Conservation (phyloP, 2,113 vertebrate genomes). For the Ammodytes marinus region DNA sequence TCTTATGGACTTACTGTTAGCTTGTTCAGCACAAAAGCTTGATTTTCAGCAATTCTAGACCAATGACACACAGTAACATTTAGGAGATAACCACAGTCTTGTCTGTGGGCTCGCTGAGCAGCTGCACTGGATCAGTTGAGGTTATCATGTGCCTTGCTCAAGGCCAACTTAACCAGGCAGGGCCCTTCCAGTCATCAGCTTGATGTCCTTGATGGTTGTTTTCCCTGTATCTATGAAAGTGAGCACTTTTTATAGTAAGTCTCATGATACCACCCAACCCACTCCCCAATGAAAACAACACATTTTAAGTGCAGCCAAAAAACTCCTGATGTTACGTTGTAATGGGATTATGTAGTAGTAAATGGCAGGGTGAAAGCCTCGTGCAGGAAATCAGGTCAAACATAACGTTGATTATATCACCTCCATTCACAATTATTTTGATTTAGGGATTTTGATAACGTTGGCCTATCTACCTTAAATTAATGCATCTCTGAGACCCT, state of each 20-base stretch:
- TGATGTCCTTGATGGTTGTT: constrained; percentile 23
- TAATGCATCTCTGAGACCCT: neutral
- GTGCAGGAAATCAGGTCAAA: constrained; percentile 38
- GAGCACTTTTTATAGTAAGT: constrained; percentile 44
- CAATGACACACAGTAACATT: neutral
- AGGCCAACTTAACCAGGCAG: constrained; percentile 32
- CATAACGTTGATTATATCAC: constrained; percentile 13
- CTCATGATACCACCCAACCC: constrained; percentile 33
- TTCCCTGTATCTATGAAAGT: constrained; percentile 16
- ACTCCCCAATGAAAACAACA: constrained; percentile 27
- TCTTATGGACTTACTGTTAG: neutral
- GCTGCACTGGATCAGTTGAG: constrained; percentile 25
- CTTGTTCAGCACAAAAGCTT: neutral
- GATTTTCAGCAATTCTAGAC: constrained; percentile 12
- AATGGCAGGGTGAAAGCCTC: constrained; percentile 19
- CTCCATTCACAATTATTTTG: neutral
- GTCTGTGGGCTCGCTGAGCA: constrained; percentile 36
- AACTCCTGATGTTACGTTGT: constrained; percentile 33
- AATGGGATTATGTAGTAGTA: constrained; percentile 61
- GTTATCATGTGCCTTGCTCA: constrained; percentile 16
- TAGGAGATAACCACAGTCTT: constrained; percentile 8
- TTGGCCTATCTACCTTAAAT: neutral
- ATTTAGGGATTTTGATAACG: neutral
- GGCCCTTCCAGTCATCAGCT: constrained; percentile 18
- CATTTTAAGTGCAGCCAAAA: constrained; percentile 36